Conservation (phyloP, 2,113 vertebrate species). For the Malurus alboscapulatus region DNA sequence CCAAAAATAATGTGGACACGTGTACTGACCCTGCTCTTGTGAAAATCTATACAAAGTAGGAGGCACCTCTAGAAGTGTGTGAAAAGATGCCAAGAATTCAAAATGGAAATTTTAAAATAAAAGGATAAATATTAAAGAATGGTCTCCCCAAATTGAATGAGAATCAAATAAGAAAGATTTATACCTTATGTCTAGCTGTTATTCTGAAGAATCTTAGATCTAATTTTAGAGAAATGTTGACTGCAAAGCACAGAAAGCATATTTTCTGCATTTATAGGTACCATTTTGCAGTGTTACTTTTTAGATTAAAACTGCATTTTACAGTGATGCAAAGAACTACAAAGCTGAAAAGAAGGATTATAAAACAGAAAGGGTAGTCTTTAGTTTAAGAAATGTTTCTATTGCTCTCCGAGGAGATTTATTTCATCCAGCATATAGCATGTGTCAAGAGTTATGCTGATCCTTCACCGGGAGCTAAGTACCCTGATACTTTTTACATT, state of each 20-base stretch:
- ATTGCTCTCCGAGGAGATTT: slow-evolving; percentile 36
- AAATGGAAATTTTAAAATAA: background rate
- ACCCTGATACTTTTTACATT: slow-evolving; percentile 26
- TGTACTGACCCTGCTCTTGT: background rate
- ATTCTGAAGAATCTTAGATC: background rate
- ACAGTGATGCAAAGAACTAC: slow-evolving; percentile 1
- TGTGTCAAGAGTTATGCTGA: slow-evolving; percentile 34
- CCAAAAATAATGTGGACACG: background rate
- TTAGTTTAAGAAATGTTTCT: slow-evolving; percentile 23
- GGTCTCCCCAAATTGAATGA: background rate
- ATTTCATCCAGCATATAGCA: background rate
- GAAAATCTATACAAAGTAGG: background rate
- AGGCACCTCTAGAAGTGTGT: background rate
- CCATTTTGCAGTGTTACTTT: background rate
- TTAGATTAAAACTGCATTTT: slow-evolving; percentile 28
- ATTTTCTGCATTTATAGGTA: background rate
- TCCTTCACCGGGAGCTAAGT: slow-evolving; percentile 12
- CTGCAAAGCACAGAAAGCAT: background rate
- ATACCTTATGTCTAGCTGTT: background rate
- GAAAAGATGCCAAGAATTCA: background rate
- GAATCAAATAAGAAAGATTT: background rate
- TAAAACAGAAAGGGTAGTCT: background rate
- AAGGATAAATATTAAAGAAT: background rate
- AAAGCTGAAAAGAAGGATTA: slow-evolving; percentile 41
- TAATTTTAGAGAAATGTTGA: background rate